phyloP scores from a whole-genome alignment of 2,797 vertebrate species.

The Synaphobranchus kaupii region DNA sequence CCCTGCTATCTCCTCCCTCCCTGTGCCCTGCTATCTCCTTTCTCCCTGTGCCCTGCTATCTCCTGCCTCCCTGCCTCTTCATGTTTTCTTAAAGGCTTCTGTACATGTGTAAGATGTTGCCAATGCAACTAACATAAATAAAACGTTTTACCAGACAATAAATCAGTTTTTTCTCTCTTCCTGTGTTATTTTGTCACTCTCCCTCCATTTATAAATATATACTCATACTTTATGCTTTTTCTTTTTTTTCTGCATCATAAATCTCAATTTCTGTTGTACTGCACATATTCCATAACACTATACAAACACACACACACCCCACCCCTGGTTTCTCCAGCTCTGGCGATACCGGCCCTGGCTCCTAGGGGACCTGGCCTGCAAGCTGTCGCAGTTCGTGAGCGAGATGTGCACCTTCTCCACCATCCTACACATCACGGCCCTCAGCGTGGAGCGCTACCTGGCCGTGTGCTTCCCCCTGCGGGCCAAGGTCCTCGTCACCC shows the following conservation, averaged over 20 bases:
- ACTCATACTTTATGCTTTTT: neutral
- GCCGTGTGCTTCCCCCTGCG: slow-evolving; percentile 46
- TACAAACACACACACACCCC: neutral
- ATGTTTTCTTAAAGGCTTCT: neutral
- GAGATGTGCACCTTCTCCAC: slow-evolving; percentile 45
- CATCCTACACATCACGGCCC: slow-evolving; percentile 45
- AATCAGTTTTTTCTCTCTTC: neutral
- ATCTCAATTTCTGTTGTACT: neutral
- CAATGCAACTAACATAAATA: neutral
- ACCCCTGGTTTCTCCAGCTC: slow-evolving; percentile 24
- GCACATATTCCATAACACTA: neutral
- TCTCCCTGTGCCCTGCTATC: no score
- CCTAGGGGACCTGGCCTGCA: slow-evolving; percentile 35
- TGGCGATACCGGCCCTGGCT: slow-evolving; percentile 41
- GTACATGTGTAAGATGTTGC: neutral
- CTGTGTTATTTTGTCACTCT: neutral
- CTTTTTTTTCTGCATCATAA: neutral
- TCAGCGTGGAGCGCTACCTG: slow-evolving; percentile 45
- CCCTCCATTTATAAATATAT: neutral
- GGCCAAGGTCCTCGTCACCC: slow-evolving; percentile 42
- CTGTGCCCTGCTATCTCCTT: no score
- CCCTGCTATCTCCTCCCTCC: no score
- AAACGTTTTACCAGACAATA: neutral
- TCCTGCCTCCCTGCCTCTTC: neutral
- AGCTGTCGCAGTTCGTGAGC: slow-evolving; percentile 43